Conservation (phyloP, 2,797 vertebrate genomes). For the Lindbergichthys nudifrons region DNA sequence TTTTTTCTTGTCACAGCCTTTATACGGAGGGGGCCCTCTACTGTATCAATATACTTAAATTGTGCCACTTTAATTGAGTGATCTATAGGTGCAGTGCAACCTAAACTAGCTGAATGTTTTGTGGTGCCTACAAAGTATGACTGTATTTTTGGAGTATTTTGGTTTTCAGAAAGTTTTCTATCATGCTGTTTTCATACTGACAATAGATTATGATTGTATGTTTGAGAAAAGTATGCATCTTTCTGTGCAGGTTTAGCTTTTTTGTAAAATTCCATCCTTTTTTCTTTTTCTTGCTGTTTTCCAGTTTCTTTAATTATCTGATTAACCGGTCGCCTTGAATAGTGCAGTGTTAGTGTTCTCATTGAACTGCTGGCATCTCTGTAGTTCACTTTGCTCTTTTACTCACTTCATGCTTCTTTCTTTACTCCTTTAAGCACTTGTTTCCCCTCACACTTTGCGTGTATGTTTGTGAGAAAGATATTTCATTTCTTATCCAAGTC, state of each 20-base stretch:
- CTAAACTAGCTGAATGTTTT: slow-evolving; percentile 75
- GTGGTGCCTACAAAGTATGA: slow-evolving; percentile 76
- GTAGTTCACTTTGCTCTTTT: slow-evolving; percentile 24
- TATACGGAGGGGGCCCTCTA: slow-evolving; percentile 61
- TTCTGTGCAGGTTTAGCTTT: slow-evolving; percentile 55
- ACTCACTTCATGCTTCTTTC: slow-evolving; percentile 30
- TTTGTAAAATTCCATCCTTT: slow-evolving; percentile 54
- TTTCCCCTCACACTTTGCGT: slow-evolving; percentile 25
- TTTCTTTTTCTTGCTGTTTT: slow-evolving; percentile 30
- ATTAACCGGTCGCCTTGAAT: slow-evolving; percentile 16
- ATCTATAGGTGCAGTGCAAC: slow-evolving; percentile 78
- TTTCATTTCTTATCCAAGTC: slow-evolving; percentile 28
- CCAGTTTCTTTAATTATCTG: slow-evolving; percentile 28
- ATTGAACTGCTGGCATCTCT: slow-evolving; percentile 29
- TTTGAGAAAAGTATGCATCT: slow-evolving; percentile 59
- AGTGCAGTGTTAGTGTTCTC: slow-evolving; percentile 36
- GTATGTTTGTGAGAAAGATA: slow-evolving; percentile 18
- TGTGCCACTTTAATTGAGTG: slow-evolving; percentile 82
- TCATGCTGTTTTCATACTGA: slow-evolving; percentile 62
- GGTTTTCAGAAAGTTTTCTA: slow-evolving; percentile 50
- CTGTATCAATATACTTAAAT: slow-evolving; percentile 72
- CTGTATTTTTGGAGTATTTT: slow-evolving; percentile 56
- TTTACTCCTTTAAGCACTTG: slow-evolving; percentile 50
- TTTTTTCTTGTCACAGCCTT: slow-evolving; percentile 55
- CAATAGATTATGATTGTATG: slow-evolving; percentile 68